Conservation (phyloP, 2,888 invertebrate species). For the Anoplius nigerrimus region DNA sequence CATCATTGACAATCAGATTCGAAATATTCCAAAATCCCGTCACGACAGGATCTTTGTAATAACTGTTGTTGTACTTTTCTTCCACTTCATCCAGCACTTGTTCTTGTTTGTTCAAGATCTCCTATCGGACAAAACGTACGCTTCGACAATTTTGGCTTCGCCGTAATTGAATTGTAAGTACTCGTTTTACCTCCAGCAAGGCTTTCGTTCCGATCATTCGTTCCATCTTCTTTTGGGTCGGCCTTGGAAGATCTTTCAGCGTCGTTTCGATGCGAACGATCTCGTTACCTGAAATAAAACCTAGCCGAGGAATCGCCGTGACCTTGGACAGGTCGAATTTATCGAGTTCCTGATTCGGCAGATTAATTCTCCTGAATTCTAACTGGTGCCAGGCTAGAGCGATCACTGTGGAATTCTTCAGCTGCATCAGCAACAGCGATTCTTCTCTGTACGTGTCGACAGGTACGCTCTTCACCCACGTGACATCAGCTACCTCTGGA, state of each 20-base stretch:
- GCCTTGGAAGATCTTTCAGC: constrained; percentile 62
- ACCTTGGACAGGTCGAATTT: constrained; percentile 55
- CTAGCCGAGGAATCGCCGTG: constrained; percentile 59
- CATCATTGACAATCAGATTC: constrained; percentile 34
- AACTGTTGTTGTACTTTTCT: constrained; percentile 41
- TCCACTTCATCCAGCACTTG: constrained; percentile 52
- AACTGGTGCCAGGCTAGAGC: constrained; percentile 60
- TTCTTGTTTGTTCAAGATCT: constrained; percentile 56
- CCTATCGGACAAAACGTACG: constrained; percentile 30
- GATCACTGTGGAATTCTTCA: constrained; percentile 55
- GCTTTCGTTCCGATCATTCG: constrained; percentile 60
- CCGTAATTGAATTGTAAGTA: constrained; percentile 9
- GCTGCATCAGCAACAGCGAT: constrained; percentile 73
- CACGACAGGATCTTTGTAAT: constrained; percentile 46
- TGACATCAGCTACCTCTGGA: constrained; percentile 54
- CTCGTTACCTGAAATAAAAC: constrained; percentile 56
- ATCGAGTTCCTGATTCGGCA: constrained; percentile 48
- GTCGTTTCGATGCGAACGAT: constrained; percentile 61
- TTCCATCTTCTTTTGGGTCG: constrained; percentile 63
- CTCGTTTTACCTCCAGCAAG: constrained; percentile 65
- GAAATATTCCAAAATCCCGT: constrained; percentile 56
- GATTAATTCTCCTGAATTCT: constrained; percentile 45
- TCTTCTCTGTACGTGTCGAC: constrained; percentile 75
- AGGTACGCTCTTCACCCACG: constrained; percentile 63
- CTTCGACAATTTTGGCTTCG: background rate